Conservation (phyloP, 2,888 invertebrate genomes). For the Chaitophorus viminalis region DNA sequence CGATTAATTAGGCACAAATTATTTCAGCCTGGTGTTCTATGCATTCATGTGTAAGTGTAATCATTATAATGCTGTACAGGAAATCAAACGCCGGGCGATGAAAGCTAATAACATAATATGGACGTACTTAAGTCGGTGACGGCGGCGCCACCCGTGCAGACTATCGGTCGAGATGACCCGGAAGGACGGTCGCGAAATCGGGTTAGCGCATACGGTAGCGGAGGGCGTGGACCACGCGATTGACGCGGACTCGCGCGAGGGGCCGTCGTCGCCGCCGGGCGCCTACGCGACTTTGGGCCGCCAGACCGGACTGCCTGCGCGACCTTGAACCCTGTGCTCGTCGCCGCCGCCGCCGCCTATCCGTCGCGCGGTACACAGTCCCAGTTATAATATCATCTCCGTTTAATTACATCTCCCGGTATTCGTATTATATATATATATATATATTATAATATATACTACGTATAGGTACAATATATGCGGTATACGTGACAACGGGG, state of each 20-base stretch:
- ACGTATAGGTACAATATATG: too few relatives aligned
- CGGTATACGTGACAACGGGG: too few relatives aligned
- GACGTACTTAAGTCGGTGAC: background rate
- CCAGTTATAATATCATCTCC: background rate
- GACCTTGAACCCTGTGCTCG: conserved; percentile 22
- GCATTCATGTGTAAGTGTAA: too few relatives aligned
- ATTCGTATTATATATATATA: too few relatives aligned
- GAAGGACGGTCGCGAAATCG: conserved; percentile 34
- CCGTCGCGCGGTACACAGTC: background rate
- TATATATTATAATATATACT: too few relatives aligned
- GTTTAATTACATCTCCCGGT: too few relatives aligned
- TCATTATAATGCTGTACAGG: too few relatives aligned
- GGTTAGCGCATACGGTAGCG: conserved; percentile 25
- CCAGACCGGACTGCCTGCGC: conserved; percentile 2
- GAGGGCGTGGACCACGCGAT: background rate
- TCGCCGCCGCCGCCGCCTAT: too few relatives aligned
- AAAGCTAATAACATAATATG: too few relatives aligned
- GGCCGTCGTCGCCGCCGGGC: conserved; percentile 31
- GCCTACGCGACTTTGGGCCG: conserved; percentile 27
- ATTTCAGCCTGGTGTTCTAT: too few relatives aligned
- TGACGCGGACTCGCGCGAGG: background rate
- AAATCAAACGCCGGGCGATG: too few relatives aligned
- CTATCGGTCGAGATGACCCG: conserved; percentile 29
- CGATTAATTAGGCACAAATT: too few relatives aligned
- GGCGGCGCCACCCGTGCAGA: background rate